Evolutionary conservation across 2,888 invertebrate species (phyloP).

Genomic region (Netelia virgata): DNA sequence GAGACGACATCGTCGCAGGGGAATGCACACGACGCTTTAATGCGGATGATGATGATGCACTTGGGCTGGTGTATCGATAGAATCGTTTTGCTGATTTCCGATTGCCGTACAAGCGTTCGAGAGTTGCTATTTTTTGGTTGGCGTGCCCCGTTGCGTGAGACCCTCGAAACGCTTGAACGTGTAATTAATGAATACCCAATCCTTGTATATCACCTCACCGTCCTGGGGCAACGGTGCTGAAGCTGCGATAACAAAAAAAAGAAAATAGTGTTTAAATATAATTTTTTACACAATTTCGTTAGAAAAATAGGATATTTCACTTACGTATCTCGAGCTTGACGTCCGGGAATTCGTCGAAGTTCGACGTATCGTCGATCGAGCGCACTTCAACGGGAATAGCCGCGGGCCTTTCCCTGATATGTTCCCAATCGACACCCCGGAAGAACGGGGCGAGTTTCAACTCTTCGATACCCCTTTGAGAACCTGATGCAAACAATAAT

Average conservation of each 20-base stretch:
- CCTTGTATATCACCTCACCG: constrained; percentile 96
- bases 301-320: constrained; percentile 82
- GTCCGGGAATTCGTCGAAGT: constrained; percentile 99
- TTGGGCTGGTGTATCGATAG: constrained; percentile 81
- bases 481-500: constrained; percentile 87
- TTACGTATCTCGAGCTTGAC: constrained; percentile 99
- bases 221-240: constrained; percentile 95
- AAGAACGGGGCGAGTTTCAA: constrained; percentile 97
- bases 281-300: neutral
- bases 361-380: constrained; percentile 99
- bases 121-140: constrained; percentile 90
- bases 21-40: constrained; percentile 69
- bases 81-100: constrained; percentile 78
- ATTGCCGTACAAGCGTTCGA: constrained; percentile 74
- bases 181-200: constrained; percentile 99
- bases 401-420: constrained; percentile 98
- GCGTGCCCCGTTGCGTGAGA: constrained; percentile 95
- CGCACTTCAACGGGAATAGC: constrained; percentile 99
- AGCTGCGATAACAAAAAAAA: constrained; percentile 86
- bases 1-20: constrained; percentile 14
- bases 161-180: constrained; percentile 99
- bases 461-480: constrained; percentile 96
- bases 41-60: constrained; percentile 80
- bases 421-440: constrained; percentile 99
- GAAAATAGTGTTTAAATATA: neutral